These are phyloP conservation scores for Reinhardtius hippoglossoides DNA, from an alignment of 2,113 vertebrate genomes.

Conservation along the genomic window DNA sequence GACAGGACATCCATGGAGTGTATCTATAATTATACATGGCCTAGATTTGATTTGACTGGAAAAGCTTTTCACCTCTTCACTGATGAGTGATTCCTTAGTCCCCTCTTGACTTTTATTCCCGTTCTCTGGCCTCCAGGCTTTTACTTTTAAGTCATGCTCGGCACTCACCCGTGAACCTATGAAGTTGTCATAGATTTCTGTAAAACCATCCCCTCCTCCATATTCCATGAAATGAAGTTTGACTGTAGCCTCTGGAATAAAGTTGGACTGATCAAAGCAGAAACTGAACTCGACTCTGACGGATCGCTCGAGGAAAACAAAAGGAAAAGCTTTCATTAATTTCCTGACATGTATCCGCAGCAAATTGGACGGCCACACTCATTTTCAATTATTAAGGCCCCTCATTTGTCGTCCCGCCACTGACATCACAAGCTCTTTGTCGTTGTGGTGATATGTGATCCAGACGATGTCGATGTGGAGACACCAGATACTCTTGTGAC, in stretches of 20 bases:
- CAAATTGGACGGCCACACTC: conserved; percentile 74
- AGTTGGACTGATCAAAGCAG: conserved; percentile 32
- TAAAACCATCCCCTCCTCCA: conserved; percentile 7
- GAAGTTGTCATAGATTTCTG: not conserved
- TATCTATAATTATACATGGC: not conserved
- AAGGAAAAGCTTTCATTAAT: conserved; percentile 68
- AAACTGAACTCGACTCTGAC: conserved; percentile 42
- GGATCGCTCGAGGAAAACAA: conserved; percentile 52
- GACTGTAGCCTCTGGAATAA: conserved; percentile 13
- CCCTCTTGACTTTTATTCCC: not conserved
- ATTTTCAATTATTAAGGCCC: conserved; percentile 82
- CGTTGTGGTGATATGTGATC: conserved; percentile 77
- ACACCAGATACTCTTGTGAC: conserved; percentile 79
- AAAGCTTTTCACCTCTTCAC: conserved; percentile 2
- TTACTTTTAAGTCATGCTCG: not conserved
- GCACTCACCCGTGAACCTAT: not conserved
- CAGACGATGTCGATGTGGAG: conserved; percentile 78
- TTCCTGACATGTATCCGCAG: conserved; percentile 69
- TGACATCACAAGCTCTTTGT: conserved; percentile 83
- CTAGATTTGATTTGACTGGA: conserved; percentile 38
- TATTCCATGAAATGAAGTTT: conserved; percentile 2
- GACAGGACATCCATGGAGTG: not conserved
- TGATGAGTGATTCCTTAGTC: not conserved
- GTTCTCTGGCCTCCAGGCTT: not conserved
- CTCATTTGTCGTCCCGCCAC: conserved; percentile 78